Percentiles rank a stretch among this genome's conserved stretches.
Evolutionary conservation across 2,113 vertebrate species (phyloP).

Genomic region (Nematolebias whitei): DNA sequence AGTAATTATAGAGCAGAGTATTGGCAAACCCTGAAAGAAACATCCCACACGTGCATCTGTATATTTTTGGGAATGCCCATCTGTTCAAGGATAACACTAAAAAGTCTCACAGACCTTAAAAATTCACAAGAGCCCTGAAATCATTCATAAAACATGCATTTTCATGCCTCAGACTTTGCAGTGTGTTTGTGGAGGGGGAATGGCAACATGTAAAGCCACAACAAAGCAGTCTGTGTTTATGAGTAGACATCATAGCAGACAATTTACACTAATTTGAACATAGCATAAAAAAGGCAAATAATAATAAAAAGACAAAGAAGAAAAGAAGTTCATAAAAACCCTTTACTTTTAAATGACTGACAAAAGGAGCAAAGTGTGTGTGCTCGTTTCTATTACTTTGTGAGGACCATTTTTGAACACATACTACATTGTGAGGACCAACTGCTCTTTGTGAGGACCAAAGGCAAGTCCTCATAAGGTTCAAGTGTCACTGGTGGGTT

Average conservation of each 20-base stretch:
- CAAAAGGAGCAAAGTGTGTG: background rate
- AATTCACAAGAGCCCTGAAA: constrained; percentile 60
- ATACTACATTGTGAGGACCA: too few species aligned
- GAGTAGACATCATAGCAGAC: constrained; percentile 13
- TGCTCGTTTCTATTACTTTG: too few species aligned
- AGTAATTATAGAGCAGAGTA: constrained; percentile 71
- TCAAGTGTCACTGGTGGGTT: too few species aligned
- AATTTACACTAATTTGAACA: constrained; percentile 11
- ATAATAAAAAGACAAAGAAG: constrained; percentile 10
- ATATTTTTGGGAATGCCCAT: constrained; percentile 77
- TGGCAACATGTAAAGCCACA: constrained; percentile 54
- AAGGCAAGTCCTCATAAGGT: too few species aligned
- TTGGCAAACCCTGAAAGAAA: constrained; percentile 71
- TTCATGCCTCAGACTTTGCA: constrained; percentile 53
- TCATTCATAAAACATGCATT: constrained; percentile 78
- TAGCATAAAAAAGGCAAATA: constrained; percentile 16
- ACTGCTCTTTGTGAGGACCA: too few species aligned
- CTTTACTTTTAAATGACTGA: background rate
- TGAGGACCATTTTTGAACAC: too few species aligned
- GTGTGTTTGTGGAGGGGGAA: constrained; percentile 34
- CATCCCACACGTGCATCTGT: constrained; percentile 60
- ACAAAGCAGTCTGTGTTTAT: constrained; percentile 53
- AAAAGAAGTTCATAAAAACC: background rate
- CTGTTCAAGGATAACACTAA: constrained; percentile 69
- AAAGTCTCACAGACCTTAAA: constrained; percentile 59